Base-by-base conservation (phyloP, 2,888 invertebrate genomes). In the Spilosoma lubricipeda region DNA sequence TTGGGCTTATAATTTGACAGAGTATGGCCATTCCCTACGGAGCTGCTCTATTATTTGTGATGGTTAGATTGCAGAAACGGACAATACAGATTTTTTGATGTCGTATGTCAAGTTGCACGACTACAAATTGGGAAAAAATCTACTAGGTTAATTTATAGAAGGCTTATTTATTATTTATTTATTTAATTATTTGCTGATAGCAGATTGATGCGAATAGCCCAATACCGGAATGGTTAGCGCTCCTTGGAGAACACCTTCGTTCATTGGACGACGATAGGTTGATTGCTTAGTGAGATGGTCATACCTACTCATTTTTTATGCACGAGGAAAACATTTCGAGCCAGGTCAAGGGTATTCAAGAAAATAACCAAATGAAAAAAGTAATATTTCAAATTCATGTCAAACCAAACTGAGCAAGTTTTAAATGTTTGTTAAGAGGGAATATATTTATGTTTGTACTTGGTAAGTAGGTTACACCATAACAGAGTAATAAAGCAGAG, bases 401-500 rank as follows among this genome's bases (percentile, higher is more conserved):
- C 3, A 27, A 70, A 73, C 56, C 45, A 63, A 71, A 59, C 74
- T 74, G 72, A 42, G n/a, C n/a, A 77, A 77, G 27, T n/a, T 72
- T 74, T 76, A 75, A 83, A 67, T 67, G 76, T 69, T 75, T 74
- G 59, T 79, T 72, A 63, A 74, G 52, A 45, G 39, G 39, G 39
- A 59, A 74, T 74, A 72, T 74, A 72, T 81, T 75, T 77, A 79
- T 77, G 70, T 74, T 74, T 67, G 18, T 59, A 63, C 42, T 39
- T 67, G 48, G 74, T 45, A 73, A 73, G 45, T 70, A 52, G 66
- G 65, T 73, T 52, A 52, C 48, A 69, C 69, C 48, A 68, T 36
- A 52, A 67, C 45, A 27, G 63, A n/a, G 36, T 68, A 75, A 75
- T 74, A 69, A 77, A 72, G 76, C 77, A 71, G 76, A 84, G 68